phyloP scores from a whole-genome alignment of 2,888 invertebrate species.

The Thymelicus sylvestris region DNA sequence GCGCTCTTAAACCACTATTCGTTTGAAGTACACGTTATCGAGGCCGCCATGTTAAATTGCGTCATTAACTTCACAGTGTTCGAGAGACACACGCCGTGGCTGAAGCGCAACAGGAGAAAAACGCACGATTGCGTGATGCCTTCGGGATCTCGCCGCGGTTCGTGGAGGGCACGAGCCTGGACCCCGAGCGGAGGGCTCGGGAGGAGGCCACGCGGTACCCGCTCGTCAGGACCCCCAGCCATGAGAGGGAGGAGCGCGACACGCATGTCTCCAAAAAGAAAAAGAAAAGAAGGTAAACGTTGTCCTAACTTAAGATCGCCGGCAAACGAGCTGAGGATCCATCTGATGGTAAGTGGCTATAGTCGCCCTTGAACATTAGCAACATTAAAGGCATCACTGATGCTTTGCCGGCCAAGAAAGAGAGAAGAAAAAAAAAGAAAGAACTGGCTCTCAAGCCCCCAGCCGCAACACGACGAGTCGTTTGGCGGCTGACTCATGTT shows the following conservation, averaged over 20 bases:
- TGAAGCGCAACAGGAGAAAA: slow-evolving; percentile 97
- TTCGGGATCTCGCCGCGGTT: slow-evolving; percentile 97
- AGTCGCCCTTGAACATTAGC: too few species aligned
- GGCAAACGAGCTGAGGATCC: too few species aligned
- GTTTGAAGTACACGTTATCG: neutral
- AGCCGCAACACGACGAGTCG: too few species aligned
- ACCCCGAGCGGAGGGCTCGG: slow-evolving; percentile 87
- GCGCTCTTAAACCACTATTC: neutral
- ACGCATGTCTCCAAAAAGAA: slow-evolving; percentile 85
- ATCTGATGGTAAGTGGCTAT: too few species aligned
- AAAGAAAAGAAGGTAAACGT: slow-evolving; percentile 88
- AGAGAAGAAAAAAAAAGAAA: too few species aligned
- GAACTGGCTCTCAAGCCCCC: too few species aligned
- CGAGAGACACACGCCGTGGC: slow-evolving; percentile 98
- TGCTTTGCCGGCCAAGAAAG: too few species aligned
- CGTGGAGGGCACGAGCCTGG: slow-evolving; percentile 96
- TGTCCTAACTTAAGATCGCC: too few species aligned
- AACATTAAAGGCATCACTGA: too few species aligned
- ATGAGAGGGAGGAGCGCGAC: slow-evolving; percentile 82
- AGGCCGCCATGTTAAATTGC: slow-evolving; percentile 44
- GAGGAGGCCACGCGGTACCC: slow-evolving; percentile 87
- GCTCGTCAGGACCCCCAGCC: slow-evolving; percentile 90
- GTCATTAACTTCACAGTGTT: slow-evolving; percentile 85
- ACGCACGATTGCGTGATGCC: slow-evolving; percentile 95
- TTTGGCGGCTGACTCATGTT: too few species aligned